A percentile compares a stretch with the other conserved stretches of the same genome.
phyloP scores from a whole-genome alignment of 2,888 invertebrate genomes.

The Automeris io region DNA sequence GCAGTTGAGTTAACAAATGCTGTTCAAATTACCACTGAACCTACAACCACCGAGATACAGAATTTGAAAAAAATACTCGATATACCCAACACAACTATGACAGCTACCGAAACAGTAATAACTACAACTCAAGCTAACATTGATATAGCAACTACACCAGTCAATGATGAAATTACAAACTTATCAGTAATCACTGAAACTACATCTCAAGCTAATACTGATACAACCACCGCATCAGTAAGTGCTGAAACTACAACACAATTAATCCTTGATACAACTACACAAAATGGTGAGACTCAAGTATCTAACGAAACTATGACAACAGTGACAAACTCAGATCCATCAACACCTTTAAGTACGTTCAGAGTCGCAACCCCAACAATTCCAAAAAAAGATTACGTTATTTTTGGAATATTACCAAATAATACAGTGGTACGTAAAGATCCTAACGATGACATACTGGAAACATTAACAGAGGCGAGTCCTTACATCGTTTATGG shows the following conservation, averaged over 20 bases:
- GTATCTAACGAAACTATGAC: slow-evolving; percentile 26
- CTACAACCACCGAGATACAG: slow-evolving; percentile 21
- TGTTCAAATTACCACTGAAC: slow-evolving; percentile 17
- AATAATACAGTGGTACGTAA: slow-evolving; percentile 88
- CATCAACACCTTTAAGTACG: slow-evolving; percentile 34
- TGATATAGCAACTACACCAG: slow-evolving; percentile 29
- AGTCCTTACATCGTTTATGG: slow-evolving; percentile 86
- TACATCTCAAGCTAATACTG: slow-evolving; percentile 27
- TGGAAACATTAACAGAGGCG: slow-evolving; percentile 81
- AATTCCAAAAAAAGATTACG: slow-evolving; percentile 81
- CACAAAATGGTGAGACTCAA: slow-evolving; percentile 29
- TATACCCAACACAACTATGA: slow-evolving; percentile 12
- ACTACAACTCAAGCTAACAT: slow-evolving; percentile 25
- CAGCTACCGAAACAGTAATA: slow-evolving; percentile 15
- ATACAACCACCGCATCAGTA: slow-evolving; percentile 27
- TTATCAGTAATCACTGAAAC: too few species aligned
- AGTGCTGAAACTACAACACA: slow-evolving; percentile 32
- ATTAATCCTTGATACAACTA: slow-evolving; percentile 23
- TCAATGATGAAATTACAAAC: too few species aligned
- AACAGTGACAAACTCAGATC: slow-evolving; percentile 25
- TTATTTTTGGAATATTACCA: slow-evolving; percentile 85
- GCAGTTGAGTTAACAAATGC: slow-evolving; percentile 6
- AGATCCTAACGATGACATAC: slow-evolving; percentile 80
- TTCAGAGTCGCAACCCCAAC: slow-evolving; percentile 33
- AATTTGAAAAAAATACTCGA: slow-evolving; percentile 20